Conservation (phyloP, 2,797 vertebrate genomes). For the Danio choprae region DNA sequence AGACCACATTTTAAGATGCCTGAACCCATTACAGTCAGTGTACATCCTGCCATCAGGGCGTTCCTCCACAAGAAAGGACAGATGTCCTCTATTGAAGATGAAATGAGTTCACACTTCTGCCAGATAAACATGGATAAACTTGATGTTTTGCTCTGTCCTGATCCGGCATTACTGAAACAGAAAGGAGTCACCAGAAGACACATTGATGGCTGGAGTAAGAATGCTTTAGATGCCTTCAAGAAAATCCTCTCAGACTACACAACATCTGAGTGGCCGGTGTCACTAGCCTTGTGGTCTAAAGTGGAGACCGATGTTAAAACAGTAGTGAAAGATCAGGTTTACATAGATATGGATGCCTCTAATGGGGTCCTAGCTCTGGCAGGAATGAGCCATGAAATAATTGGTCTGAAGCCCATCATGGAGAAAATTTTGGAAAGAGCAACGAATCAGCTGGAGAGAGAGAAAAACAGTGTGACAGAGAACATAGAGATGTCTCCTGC, state of each 20-base stretch:
- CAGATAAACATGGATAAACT: slow-evolving; percentile 68
- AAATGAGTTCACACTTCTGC: slow-evolving; percentile 79
- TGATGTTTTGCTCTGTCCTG: slow-evolving; percentile 74
- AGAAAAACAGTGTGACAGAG: slow-evolving; percentile 71
- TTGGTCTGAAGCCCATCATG: slow-evolving; percentile 64
- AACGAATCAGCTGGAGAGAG: slow-evolving; percentile 69
- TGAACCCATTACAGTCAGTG: slow-evolving; percentile 72
- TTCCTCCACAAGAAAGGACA: slow-evolving; percentile 76
- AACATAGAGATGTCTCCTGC: slow-evolving; percentile 65
- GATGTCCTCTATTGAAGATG: slow-evolving; percentile 67
- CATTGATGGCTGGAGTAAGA: slow-evolving; percentile 77
- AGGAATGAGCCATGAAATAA: slow-evolving; percentile 73
- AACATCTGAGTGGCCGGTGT: slow-evolving; percentile 59
- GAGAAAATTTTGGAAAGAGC: slow-evolving; percentile 64
- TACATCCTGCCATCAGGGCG: slow-evolving; percentile 73
- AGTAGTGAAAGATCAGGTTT: slow-evolving; percentile 62
- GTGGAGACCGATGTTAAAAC: slow-evolving; percentile 67
- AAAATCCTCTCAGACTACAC: slow-evolving; percentile 72
- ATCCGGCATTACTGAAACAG: slow-evolving; percentile 71
- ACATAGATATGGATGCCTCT: slow-evolving; percentile 62
- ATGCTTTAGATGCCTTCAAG: slow-evolving; percentile 66
- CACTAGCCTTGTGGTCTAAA: slow-evolving; percentile 71
- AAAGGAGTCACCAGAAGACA: slow-evolving; percentile 62
- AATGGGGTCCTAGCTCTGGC: slow-evolving; percentile 70
- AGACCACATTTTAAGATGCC: slow-evolving; percentile 80